These are phyloP conservation scores for Neuroterus valhalla DNA, from an alignment of 1,140 invertebrate species.

Conservation along the genomic window DNA sequence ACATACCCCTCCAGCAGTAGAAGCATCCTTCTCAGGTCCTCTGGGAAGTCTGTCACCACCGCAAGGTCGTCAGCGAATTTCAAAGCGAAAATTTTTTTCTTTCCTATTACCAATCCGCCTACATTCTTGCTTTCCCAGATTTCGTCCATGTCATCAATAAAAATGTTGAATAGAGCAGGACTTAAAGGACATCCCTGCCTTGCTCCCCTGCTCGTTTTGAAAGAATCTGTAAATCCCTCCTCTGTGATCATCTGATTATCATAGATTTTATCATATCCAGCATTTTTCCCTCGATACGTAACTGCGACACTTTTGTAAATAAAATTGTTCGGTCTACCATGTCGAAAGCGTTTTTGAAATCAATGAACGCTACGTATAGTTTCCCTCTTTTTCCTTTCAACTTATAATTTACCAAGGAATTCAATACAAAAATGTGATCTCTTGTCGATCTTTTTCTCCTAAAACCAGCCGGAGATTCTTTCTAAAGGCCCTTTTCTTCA, in stretches of 20 bases:
- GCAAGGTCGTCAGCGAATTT: too few species aligned
- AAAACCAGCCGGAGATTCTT: too few species aligned
- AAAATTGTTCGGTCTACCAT: not conserved
- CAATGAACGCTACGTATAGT: too few species aligned
- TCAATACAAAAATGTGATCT: too few species aligned
- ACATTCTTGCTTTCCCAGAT: too few species aligned
- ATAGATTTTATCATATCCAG: not conserved
- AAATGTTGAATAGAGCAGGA: too few species aligned
- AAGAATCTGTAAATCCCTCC: too few species aligned
- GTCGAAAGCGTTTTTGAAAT: not conserved
- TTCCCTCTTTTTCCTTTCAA: slow-evolving; percentile 5
- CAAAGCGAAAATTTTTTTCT: too few species aligned
- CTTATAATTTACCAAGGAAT: not conserved
- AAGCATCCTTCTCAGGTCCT: slow-evolving; percentile 27
- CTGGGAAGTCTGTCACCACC: slow-evolving; percentile 4
- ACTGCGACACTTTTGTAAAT: not conserved
- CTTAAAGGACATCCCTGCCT: too few species aligned
- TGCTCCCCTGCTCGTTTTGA: not conserved
- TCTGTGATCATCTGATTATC: not conserved
- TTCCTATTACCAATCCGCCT: slow-evolving; percentile 23
- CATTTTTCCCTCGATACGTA: not conserved
- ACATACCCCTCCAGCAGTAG: slow-evolving; percentile 11
- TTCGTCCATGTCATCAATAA: too few species aligned
- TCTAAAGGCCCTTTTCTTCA: too few species aligned
- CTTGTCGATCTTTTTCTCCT: too few species aligned